These are phyloP conservation scores for Porphyrio hochstetteri DNA, from an alignment of 2,113 vertebrate genomes.

Conservation along the genomic window DNA sequence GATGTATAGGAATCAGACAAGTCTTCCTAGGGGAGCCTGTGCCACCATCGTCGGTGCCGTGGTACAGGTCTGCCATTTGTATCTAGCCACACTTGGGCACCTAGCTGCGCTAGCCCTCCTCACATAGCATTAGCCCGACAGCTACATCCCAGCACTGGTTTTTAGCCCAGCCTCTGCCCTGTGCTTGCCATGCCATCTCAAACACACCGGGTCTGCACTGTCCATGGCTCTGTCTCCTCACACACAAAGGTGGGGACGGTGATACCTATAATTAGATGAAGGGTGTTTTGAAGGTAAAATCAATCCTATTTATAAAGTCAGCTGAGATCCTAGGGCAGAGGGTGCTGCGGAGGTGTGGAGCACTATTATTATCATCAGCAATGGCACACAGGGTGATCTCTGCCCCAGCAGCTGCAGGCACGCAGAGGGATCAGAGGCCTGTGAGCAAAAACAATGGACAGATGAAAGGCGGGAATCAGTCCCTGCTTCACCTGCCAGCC, in stretches of 20 bases:
- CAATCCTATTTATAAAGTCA: not conserved
- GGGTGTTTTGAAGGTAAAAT: not conserved
- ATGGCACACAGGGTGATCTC: not conserved
- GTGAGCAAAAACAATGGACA: accelerated
- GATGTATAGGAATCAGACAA: not conserved
- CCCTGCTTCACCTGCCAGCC: not conserved
- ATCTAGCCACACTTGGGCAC: not conserved
- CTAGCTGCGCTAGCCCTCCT: not conserved
- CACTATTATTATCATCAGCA: not conserved
- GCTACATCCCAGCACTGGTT: not conserved
- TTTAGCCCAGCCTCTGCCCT: not conserved
- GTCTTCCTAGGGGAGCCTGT: not conserved
- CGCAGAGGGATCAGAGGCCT: accelerated
- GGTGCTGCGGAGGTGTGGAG: not conserved
- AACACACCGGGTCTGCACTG: accelerated
- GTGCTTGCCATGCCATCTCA: accelerated
- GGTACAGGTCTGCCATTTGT: accelerated
- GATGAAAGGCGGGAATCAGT: accelerated
- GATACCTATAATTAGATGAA: not conserved
- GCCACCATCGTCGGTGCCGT: accelerated
- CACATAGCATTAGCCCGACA: accelerated
- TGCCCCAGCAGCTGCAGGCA: not conserved
- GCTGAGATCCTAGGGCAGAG: not conserved
- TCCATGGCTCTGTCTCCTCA: not conserved
- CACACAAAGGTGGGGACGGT: not conserved